Conservation (phyloP, 2,888 invertebrate species). For the Drosophila birchii region DNA sequence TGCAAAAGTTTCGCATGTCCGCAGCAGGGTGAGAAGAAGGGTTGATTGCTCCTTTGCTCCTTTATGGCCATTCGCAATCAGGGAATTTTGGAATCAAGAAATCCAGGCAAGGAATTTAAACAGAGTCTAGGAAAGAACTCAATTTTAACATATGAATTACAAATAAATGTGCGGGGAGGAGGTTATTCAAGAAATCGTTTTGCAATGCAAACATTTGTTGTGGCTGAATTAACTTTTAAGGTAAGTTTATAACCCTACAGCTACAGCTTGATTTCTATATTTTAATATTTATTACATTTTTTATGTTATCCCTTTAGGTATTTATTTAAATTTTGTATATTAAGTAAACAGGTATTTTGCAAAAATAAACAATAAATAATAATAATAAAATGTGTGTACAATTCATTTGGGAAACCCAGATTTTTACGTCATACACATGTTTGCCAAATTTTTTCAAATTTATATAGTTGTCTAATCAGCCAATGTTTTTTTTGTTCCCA, state of each 20-base stretch:
- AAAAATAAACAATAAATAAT: background rate
- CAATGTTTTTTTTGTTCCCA: background rate
- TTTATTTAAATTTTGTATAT: too few species aligned
- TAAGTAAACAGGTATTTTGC: too few species aligned
- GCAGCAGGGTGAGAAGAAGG: background rate
- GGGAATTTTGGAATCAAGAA: conserved; percentile 13
- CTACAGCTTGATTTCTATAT: background rate
- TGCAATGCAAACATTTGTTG: background rate
- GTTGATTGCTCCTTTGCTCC: conserved; percentile 4
- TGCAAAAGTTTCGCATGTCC: conserved; percentile 45
- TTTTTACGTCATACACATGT: background rate
- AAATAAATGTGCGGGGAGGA: background rate
- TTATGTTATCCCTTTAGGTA: background rate
- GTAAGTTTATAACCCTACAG: background rate
- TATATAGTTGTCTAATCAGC: background rate
- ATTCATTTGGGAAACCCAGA: background rate
- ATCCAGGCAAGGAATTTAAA: background rate
- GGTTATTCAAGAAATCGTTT: background rate
- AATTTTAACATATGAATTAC: background rate
- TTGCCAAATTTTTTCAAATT: background rate
- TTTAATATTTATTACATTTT: background rate
- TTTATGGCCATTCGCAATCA: background rate
- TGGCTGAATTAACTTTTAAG: background rate
- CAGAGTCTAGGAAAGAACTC: background rate
- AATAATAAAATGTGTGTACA: background rate